A percentile compares a stretch with the other conserved stretches of the same genome.
Conservation (phyloP, 2,797 vertebrate genomes). For the Arremon brunneinucha region DNA sequence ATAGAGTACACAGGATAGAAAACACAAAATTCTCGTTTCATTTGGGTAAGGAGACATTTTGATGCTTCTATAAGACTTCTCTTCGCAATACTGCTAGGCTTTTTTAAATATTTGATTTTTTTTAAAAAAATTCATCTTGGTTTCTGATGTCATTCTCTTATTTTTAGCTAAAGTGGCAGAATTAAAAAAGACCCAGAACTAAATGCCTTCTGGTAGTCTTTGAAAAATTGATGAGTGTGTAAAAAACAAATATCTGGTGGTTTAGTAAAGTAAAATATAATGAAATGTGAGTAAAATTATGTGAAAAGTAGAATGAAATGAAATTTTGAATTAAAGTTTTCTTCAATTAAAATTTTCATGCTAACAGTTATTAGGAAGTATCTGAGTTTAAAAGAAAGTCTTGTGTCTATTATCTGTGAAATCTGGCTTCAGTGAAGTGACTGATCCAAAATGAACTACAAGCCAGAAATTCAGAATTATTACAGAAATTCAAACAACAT, state of each 20-base stretch:
- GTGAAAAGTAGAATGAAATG: neutral
- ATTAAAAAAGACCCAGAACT: neutral
- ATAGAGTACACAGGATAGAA: neutral
- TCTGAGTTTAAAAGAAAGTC: neutral
- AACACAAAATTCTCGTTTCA: neutral
- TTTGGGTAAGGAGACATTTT: neutral
- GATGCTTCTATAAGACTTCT: neutral
- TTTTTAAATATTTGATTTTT: neutral
- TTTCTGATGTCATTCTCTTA: neutral
- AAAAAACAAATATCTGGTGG: neutral
- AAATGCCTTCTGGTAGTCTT: neutral
- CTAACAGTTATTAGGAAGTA: neutral
- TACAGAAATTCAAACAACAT: neutral
- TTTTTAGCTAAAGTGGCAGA: neutral
- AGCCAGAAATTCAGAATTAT: neutral
- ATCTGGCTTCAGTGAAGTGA: neutral
- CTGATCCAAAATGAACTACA: neutral
- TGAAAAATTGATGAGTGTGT: neutral
- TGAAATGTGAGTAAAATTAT: neutral
- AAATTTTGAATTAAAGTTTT: neutral
- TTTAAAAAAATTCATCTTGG: neutral
- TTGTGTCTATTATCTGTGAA: neutral
- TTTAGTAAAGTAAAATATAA: neutral
- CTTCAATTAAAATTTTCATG: neutral
- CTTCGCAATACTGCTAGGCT: neutral